Evolutionary conservation across 1,140 invertebrate species (phyloP).

Genomic region (Thaumetopoea pityocampa): DNA sequence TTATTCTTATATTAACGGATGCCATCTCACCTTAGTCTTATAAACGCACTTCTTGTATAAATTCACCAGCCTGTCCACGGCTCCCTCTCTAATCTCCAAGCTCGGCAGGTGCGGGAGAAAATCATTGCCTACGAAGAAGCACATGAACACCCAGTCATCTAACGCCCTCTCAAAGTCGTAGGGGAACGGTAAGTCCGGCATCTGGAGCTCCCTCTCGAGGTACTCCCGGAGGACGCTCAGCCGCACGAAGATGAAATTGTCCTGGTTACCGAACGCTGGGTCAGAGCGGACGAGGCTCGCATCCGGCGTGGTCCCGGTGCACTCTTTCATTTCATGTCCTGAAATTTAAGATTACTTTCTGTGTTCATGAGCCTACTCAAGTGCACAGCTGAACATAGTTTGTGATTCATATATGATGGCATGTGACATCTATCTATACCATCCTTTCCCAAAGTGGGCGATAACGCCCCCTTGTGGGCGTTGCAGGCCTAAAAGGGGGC

Average conservation of each 20-base stretch:
- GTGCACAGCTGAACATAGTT: too few relatives aligned
- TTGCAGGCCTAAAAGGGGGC: too few relatives aligned
- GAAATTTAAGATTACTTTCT: conserved; percentile 9
- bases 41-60: conserved; percentile 97
- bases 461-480: too few relatives aligned
- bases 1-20: too few relatives aligned
- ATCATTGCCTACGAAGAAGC: conserved; percentile 99
- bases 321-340: conserved; percentile 98
- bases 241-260: conserved; percentile 92
- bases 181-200: conserved; percentile 95
- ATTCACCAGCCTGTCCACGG: conserved; percentile 95
- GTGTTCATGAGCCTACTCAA: too few relatives aligned
- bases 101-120: conserved; percentile 99
- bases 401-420: too few relatives aligned
- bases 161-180: conserved; percentile 93
- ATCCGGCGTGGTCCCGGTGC: conserved; percentile 81
- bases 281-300: conserved; percentile 64
- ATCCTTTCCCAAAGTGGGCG: too few relatives aligned
- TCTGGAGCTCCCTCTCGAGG: conserved; percentile 88
- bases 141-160: conserved; percentile 99
- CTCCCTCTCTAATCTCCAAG: conserved; percentile 97
- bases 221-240: conserved; percentile 97
- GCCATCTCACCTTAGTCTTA: conserved; percentile 89
- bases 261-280: conserved; percentile 81
- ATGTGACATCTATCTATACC: too few relatives aligned